A percentile compares a stretch with the other conserved stretches of the same genome.
These are phyloP conservation scores for Chrysina gloriosa DNA, from an alignment of 2,888 invertebrate genomes.

Conservation along the genomic window DNA sequence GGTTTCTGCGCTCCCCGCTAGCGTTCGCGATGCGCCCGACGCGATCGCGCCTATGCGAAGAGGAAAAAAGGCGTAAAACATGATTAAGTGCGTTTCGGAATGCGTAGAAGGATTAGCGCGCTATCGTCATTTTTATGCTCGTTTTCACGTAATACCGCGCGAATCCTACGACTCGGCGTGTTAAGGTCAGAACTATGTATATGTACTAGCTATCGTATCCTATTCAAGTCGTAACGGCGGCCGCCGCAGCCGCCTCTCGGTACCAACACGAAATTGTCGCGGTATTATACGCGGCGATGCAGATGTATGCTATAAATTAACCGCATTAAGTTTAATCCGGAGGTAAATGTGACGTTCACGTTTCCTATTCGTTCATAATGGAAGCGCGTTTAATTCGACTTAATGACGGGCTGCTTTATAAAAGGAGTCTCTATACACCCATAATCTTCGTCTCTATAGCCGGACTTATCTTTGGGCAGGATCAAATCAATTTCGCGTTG, in stretches of 20 bases:
- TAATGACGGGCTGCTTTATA: too few relatives aligned
- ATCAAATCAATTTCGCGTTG: too few relatives aligned
- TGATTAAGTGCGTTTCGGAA: slow-evolving; percentile 33
- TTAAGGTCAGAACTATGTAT: neutral
- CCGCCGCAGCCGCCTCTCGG: too few relatives aligned
- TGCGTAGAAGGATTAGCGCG: slow-evolving; percentile 3
- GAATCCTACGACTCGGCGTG: neutral
- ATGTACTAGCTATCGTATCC: too few relatives aligned
- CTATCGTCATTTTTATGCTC: neutral
- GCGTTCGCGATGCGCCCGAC: slow-evolving; percentile 23
- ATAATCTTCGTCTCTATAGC: too few relatives aligned
- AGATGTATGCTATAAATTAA: neutral
- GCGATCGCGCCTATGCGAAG: neutral
- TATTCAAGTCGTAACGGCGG: too few relatives aligned
- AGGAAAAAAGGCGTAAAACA: slow-evolving; percentile 27
- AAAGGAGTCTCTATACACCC: too few relatives aligned
- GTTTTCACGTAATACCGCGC: neutral
- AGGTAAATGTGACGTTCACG: neutral
- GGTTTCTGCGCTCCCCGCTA: slow-evolving; percentile 36
- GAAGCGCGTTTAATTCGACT: neutral
- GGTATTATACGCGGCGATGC: neutral
- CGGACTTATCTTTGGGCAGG: too few relatives aligned
- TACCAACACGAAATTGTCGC: neutral
- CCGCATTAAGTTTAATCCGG: neutral
- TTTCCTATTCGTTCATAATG: neutral